phyloP scores from a whole-genome alignment of 2,797 vertebrate genomes.

The Lagorchestes hirsutus region DNA sequence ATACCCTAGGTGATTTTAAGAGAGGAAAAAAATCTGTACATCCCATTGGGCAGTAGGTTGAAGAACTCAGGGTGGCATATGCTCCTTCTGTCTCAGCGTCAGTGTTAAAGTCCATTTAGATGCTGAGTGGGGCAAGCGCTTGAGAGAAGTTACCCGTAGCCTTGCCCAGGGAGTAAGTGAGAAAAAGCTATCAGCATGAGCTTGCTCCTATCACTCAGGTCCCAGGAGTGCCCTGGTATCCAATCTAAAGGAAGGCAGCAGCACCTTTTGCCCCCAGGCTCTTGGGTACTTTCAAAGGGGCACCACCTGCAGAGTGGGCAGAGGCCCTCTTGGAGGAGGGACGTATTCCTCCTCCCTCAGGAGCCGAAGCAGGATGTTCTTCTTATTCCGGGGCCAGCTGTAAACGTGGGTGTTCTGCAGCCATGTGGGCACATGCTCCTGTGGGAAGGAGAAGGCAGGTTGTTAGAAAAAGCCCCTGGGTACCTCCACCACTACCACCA shows the following conservation, averaged over 20 bases:
- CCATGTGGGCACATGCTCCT: constrained; percentile 95
- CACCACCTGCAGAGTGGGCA: constrained; percentile 92
- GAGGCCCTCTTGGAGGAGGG: constrained; percentile 88
- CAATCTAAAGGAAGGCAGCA: constrained; percentile 60
- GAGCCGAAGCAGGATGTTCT: constrained; percentile 93
- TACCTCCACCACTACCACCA: background rate
- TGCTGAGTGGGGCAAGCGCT: background rate
- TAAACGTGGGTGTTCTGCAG: constrained; percentile 94
- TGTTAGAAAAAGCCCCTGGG: constrained; percentile 64
- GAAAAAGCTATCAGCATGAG: constrained; percentile 1
- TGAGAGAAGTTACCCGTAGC: constrained; percentile 1
- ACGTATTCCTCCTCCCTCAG: constrained; percentile 94
- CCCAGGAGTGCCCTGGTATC: constrained; percentile 55
- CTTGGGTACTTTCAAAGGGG: constrained; percentile 82
- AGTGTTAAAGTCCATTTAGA: constrained; percentile 47
- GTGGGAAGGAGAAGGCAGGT: constrained; percentile 43
- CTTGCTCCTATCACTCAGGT: constrained; percentile 76
- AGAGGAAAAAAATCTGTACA: constrained; percentile 29
- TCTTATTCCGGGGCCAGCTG: constrained; percentile 92
- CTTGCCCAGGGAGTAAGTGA: constrained; percentile 55
- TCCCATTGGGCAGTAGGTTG: constrained; percentile 66
- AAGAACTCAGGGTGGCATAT: constrained; percentile 63
- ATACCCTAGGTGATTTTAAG: background rate
- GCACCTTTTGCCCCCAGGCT: background rate
- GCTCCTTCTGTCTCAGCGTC: constrained; percentile 56